phyloP scores from a whole-genome alignment of 2,113 vertebrate species.

The Pygoscelis adeliae region DNA sequence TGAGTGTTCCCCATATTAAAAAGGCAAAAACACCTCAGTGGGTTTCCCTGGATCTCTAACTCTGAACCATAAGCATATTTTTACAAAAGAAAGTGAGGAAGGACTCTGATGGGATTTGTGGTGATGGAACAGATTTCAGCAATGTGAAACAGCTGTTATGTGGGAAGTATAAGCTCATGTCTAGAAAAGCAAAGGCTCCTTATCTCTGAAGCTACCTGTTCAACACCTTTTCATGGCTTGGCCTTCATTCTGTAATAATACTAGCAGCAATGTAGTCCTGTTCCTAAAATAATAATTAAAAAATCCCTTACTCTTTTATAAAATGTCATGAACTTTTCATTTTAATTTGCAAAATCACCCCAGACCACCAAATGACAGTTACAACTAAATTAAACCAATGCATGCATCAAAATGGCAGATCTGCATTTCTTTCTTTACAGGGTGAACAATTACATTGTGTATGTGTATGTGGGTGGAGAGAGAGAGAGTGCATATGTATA shows the following conservation, averaged over 20 bases:
- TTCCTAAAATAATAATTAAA: background rate
- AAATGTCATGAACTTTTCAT: background rate
- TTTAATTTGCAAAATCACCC: background rate
- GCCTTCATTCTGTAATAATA: background rate
- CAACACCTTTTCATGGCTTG: background rate
- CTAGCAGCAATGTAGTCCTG: background rate
- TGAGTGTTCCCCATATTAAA: background rate
- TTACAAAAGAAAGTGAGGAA: background rate
- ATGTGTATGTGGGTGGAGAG: fast-evolving
- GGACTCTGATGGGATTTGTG: background rate
- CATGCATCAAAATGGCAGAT: background rate
- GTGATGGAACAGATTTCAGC: background rate
- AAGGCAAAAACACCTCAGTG: background rate
- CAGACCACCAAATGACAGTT: background rate
- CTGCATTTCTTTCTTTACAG: background rate
- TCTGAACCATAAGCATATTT: background rate
- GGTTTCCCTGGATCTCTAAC: background rate
- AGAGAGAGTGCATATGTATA: background rate
- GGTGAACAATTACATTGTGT: background rate
- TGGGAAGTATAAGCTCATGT: background rate
- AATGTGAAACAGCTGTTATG: background rate
- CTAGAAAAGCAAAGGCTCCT: background rate
- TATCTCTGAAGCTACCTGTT: background rate
- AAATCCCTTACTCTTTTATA: background rate
- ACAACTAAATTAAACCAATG: background rate